Evolutionary conservation across 2,797 vertebrate species (phyloP).

Genomic region (Atherinosoma microstoma): DNA sequence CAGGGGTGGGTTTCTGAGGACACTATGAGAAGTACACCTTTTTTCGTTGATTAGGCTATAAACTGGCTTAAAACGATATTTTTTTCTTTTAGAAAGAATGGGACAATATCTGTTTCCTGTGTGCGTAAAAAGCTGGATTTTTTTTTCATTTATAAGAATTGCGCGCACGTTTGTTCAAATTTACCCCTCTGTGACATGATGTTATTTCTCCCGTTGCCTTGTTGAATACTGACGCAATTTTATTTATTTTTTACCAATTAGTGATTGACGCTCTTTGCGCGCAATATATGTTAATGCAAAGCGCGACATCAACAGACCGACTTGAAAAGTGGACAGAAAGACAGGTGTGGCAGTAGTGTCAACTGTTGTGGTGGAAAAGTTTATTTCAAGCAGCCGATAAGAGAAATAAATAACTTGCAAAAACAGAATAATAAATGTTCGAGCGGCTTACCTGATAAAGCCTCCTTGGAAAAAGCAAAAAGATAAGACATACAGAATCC

Average conservation of each 20-base stretch:
- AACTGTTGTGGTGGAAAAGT: constrained; percentile 47
- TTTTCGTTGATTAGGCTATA: not conserved
- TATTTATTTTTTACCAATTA: too few species aligned
- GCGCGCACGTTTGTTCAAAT: not conserved
- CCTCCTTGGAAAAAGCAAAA: constrained; percentile 85
- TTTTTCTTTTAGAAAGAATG: not conserved
- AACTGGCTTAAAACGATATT: too few species aligned
- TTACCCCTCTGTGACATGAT: not conserved
- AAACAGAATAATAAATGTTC: not conserved
- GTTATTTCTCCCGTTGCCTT: not conserved
- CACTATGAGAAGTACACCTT: not conserved
- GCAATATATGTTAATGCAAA: not conserved
- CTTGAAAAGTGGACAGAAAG: constrained; percentile 18
- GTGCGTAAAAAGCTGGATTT: constrained; percentile 34
- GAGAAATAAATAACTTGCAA: constrained; percentile 18
- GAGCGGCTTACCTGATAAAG: constrained; percentile 83
- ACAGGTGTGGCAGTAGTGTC: not conserved
- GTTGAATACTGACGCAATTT: not conserved
- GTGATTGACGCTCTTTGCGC: not conserved
- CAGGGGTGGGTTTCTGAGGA: not conserved
- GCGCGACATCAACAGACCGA: not conserved
- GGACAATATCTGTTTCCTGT: not conserved
- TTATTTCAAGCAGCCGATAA: constrained; percentile 22
- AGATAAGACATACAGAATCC: constrained; percentile 84
- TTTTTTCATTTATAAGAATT: not conserved